A percentile compares a stretch with the other conserved stretches of the same genome.
Conservation (phyloP, 2,797 vertebrate species). For the Australoheros facetus region DNA sequence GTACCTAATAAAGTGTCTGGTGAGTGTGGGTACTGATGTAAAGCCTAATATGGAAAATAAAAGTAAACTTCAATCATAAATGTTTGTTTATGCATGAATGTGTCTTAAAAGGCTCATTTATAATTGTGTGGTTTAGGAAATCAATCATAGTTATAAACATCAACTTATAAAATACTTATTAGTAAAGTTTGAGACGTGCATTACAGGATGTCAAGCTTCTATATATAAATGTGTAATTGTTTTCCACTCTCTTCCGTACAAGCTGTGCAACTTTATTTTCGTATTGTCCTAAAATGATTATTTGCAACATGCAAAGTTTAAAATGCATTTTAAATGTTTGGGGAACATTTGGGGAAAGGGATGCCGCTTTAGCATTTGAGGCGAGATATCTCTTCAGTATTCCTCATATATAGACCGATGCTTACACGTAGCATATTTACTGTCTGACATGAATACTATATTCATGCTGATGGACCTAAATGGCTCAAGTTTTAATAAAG, state of each 20-base stretch:
- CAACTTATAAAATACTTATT: no score
- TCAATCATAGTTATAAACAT: background rate
- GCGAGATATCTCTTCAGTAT: background rate
- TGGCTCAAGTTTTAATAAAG: background rate
- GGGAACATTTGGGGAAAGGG: no score
- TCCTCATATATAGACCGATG: background rate
- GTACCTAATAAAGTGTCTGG: background rate
- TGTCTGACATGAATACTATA: background rate
- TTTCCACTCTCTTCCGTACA: background rate
- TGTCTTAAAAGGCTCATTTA: background rate
- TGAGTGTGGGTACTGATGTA: background rate
- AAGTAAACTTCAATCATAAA: background rate
- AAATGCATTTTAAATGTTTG: background rate
- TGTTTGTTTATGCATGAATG: background rate
- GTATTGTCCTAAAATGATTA: background rate
- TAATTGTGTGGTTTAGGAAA: background rate
- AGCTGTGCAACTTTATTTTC: background rate
- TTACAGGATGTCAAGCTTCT: background rate
- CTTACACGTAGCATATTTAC: background rate
- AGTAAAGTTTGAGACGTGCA: background rate
- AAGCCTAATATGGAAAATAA: background rate
- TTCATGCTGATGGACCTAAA: background rate
- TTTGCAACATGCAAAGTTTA: background rate
- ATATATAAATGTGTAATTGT: background rate
- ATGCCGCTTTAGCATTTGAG: no score